Percentiles rank a stretch among this genome's conserved stretches.
Conservation (phyloP, 2,797 vertebrate genomes). For the Hoplostethus atlanticus region DNA sequence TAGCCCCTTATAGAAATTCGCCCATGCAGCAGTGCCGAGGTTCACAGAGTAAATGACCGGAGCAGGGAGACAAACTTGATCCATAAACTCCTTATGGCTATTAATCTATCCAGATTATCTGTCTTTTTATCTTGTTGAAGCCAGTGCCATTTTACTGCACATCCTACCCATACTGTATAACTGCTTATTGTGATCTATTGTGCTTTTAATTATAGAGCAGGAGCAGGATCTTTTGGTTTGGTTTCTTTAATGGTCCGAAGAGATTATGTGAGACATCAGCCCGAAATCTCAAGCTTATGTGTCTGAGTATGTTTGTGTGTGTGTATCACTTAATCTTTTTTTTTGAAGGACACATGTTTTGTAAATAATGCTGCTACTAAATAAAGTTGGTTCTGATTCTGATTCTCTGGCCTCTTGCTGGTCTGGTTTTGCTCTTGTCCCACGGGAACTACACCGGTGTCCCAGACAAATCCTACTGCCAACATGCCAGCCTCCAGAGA, state of each 20-base stretch:
- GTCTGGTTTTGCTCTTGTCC: conserved; percentile 62
- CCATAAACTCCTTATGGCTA: too few relatives aligned
- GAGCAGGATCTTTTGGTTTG: conserved; percentile 33
- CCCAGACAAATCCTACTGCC: conserved; percentile 77
- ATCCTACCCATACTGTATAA: conserved; percentile 4
- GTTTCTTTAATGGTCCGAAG: conserved; percentile 38
- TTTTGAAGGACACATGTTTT: conserved; percentile 46
- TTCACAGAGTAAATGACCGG: too few relatives aligned
- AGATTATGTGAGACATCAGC: conserved; percentile 32
- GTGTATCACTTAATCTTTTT: conserved; percentile 33
- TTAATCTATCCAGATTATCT: too few relatives aligned
- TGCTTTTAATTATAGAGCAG: conserved; percentile 60
- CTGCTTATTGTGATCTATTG: conserved; percentile 45
- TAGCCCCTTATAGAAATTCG: not conserved
- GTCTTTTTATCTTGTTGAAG: too few relatives aligned
- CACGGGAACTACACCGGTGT: conserved; percentile 75
- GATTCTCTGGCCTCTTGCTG: conserved; percentile 40
- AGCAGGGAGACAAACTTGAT: too few relatives aligned
- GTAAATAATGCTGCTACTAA: conserved; percentile 45
- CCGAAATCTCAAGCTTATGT: conserved; percentile 25
- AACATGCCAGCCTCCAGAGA: conserved; percentile 73
- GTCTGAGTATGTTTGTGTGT: conserved; percentile 25
- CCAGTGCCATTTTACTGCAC: conserved; percentile 3
- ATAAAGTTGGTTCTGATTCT: conserved; percentile 57
- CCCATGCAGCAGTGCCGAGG: too few relatives aligned